These are phyloP conservation scores for Apamea anceps DNA, from an alignment of 2,888 invertebrate species.

Conservation along the genomic window DNA sequence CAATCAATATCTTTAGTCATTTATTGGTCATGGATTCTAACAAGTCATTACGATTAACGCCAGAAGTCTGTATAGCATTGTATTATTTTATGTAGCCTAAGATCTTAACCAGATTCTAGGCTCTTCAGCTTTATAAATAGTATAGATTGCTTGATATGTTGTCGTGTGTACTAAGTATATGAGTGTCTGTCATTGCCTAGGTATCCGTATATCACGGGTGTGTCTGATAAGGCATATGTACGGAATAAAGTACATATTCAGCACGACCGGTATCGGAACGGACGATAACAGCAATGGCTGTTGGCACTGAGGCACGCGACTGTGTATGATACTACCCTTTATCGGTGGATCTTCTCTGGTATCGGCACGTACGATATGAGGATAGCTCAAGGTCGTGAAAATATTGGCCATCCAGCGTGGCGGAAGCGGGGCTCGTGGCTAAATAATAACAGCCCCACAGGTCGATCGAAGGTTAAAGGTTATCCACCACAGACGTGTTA, in stretches of 20 bases:
- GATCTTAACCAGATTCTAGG: too few relatives aligned
- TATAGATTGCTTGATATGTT: too few relatives aligned
- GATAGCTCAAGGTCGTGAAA: neutral
- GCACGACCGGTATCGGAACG: constrained; percentile 3
- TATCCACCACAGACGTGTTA: too few relatives aligned
- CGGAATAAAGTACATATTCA: constrained; percentile 16
- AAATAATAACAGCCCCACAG: neutral
- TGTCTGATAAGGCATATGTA: constrained; percentile 19
- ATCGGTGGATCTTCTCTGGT: neutral
- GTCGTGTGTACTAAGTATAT: neutral
- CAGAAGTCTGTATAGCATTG: too few relatives aligned
- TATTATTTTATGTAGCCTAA: too few relatives aligned
- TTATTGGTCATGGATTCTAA: too few relatives aligned
- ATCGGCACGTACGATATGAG: neutral
- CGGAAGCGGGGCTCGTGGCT: neutral
- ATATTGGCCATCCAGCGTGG: neutral
- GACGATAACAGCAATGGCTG: constrained; percentile 11
- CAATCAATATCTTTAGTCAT: too few relatives aligned
- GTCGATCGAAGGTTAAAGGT: neutral
- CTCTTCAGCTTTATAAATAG: too few relatives aligned
- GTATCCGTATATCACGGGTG: neutral
- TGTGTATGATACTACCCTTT: neutral
- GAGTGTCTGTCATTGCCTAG: neutral
- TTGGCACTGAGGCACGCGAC: constrained; percentile 12
- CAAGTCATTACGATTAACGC: too few relatives aligned